phyloP scores from a whole-genome alignment of 2,888 invertebrate species.

The Onthophagus sagittarius region DNA sequence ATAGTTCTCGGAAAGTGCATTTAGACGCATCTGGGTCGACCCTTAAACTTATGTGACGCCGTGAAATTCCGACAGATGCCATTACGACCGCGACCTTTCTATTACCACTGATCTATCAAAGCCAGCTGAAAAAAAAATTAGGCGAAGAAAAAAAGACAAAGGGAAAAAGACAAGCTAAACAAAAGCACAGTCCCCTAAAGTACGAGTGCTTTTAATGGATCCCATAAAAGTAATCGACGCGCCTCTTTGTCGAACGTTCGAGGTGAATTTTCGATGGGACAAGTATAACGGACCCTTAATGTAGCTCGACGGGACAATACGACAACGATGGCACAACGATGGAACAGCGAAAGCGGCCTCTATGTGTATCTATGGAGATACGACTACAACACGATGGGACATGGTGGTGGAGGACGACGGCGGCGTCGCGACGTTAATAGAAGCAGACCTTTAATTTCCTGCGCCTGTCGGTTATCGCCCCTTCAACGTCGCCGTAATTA shows the following conservation, averaged over 20 bases:
- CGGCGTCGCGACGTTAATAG: neutral
- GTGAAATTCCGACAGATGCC: neutral
- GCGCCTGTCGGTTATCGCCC: neutral
- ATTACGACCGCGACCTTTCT: neutral
- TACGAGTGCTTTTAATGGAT: neutral
- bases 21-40: neutral
- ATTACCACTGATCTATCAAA: neutral
- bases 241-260: neutral
- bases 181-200: neutral
- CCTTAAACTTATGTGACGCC: neutral
- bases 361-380: neutral
- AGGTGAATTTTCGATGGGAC: neutral
- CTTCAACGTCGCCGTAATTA: neutral
- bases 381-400: neutral
- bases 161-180: neutral
- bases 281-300: neutral
- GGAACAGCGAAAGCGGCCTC: too few relatives aligned
- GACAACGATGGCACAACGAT: neutral
- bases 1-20: neutral
- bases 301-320: neutral
- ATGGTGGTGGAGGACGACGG: neutral
- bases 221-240: neutral
- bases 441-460: neutral
- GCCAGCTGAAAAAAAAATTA: neutral
- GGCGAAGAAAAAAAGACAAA: neutral